phyloP scores from a whole-genome alignment of 2,797 vertebrate species.

The Setipinna tenuifilis region DNA sequence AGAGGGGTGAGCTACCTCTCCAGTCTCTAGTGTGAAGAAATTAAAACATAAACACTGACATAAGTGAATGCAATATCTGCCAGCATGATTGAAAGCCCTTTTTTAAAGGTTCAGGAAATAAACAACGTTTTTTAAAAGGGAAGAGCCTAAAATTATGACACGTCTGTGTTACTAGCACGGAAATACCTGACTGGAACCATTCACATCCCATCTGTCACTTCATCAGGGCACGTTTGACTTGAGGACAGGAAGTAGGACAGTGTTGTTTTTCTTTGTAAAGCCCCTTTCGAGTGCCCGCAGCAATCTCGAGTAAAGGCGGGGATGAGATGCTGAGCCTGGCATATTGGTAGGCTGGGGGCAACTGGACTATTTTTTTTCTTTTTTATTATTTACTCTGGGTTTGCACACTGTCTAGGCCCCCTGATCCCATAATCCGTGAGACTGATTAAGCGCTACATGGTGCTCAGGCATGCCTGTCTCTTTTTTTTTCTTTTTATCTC shows the following conservation, averaged over 20 bases:
- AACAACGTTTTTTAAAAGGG: too few species aligned
- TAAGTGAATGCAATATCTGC: too few species aligned
- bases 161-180: not conserved
- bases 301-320: constrained; percentile 33
- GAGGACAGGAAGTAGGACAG: not conserved
- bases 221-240: not conserved
- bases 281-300: constrained; percentile 26
- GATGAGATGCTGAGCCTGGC: constrained; percentile 24
- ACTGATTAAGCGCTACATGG: constrained; percentile 42
- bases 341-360: constrained; percentile 21
- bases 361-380: constrained; percentile 39
- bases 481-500: not conserved
- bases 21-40: too few species aligned
- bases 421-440: constrained; percentile 46
- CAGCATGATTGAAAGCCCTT: too few species aligned
- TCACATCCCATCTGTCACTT: not conserved
- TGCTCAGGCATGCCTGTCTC: constrained; percentile 21
- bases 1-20: too few species aligned
- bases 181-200: not conserved
- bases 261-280: constrained; percentile 29
- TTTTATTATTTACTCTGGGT: constrained; percentile 48
- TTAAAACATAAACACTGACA: too few species aligned
- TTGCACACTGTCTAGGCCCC: constrained; percentile 30
- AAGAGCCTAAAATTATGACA: not conserved
- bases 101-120: not conserved